Evolutionary conservation across 2,888 invertebrate genomes (phyloP), one percentile per base, ranked within the genome.

Genomic region (Brachyopa scutellaris): DNA sequence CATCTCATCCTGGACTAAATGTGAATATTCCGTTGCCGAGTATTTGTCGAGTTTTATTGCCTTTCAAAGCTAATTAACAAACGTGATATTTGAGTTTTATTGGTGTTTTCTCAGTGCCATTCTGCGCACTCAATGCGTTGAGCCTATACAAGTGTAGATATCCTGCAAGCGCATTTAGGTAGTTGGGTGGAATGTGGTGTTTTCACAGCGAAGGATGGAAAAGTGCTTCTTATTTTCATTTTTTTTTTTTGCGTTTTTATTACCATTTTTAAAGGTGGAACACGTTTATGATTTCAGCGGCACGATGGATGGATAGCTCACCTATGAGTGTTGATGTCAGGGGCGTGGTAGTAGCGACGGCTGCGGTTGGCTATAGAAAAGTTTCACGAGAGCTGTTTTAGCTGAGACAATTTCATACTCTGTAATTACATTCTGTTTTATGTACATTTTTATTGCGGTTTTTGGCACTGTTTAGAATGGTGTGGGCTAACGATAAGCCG

Each of bases 51-150:
- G 88, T 89, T 89, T 89, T 89, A 89, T 89, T 88, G 88, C 88
- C 86, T 86, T 88, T 87, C 86, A 87, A 87, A 88, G 88, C 88
- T 89, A 89, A 89, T 89, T 89, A 89, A 88, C 69, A 76, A 83
- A 84, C 80, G 77, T 82, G 53, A 84, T 84, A 83, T 78, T 78
- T 77, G 77, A 82, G 77, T 82, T 82, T 82, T 83, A 83, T 83
- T 83, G 67, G 72, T 78, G 67, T 83, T 82, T 83, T 17, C 36
- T 67, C 57, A 49, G 51, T 57, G 51, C 38, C 70, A 17, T 61
- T 57, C 15, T 57, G 45, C 42, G 53, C 49, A 67, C 49, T 70
- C 29, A 53, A 59, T 76, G 76, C 69, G 57, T 40, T 51, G 29
- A 7, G 61, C 17, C 57, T 49, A 26, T 26, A 26, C 6, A 6